A percentile compares a stretch with the other conserved stretches of the same genome.
Conservation (phyloP, 2,888 invertebrate genomes). For the Ryuthela nishihirai region DNA sequence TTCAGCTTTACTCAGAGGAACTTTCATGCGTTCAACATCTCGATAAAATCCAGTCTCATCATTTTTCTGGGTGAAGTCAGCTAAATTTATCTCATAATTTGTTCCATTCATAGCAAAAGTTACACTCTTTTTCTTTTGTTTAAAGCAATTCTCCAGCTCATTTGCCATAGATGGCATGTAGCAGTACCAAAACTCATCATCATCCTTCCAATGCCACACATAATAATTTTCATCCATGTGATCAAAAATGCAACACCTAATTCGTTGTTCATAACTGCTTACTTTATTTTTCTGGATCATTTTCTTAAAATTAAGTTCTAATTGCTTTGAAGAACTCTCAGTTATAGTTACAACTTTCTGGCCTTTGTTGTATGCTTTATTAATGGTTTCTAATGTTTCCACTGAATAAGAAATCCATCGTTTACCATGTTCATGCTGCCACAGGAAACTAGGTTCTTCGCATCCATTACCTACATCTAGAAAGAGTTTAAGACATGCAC, state of each 20-base stretch:
- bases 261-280: conserved; percentile 11
- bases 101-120: not conserved
- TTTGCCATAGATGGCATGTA: conserved; percentile 3
- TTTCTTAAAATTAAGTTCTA: conserved; percentile 10
- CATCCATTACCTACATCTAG: too few species aligned
- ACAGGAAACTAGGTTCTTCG: too few species aligned
- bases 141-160: conserved; percentile 9
- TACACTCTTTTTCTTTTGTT: conserved; percentile 1
- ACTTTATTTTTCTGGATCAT: conserved; percentile 14
- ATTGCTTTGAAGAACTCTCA: not conserved
- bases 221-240: conserved; percentile 5
- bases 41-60: not conserved
- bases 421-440: conserved; percentile 17
- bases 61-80: conserved; percentile 4
- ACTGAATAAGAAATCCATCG: conserved; percentile 8
- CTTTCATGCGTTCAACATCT: conserved; percentile 3
- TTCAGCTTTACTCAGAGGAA: too few species aligned
- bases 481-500: too few species aligned
- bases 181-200: conserved; percentile 6
- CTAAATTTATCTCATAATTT: conserved; percentile 12
- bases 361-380: conserved; percentile 7
- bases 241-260: conserved; percentile 11
- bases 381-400: conserved; percentile 4
- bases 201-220: conserved; percentile 21
- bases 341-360: not conserved